Evolutionary conservation across 2,797 vertebrate species (phyloP), one percentile per base, ranked within the genome.

Genomic region (Brachyrhaphis roseni): DNA sequence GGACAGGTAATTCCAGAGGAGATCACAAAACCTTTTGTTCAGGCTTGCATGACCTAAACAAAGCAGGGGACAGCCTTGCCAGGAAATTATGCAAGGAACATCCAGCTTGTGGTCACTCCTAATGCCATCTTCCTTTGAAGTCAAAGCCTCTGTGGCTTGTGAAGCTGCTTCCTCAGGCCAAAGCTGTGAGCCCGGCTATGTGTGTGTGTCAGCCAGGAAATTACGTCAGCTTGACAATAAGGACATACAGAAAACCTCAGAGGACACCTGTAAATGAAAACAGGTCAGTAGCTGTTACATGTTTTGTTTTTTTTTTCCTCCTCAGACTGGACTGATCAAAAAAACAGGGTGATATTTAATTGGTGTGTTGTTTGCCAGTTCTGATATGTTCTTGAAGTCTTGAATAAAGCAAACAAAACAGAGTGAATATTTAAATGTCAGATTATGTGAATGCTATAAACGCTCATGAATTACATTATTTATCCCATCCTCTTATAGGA

Each of bases 201-300:
- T 82, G 84, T 73, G 78, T 78, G 77, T 85, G 85, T 82, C 80
- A 81, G 87, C 78, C 86, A 86, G 83, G 78, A 88, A 84, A 78
- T 81, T 26, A 80, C 78, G 77, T 80, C 79, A 72, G 76, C 53
- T 72, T 76, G 81, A 84, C 84, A 91, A 79, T 59, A 83, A 84
- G 46, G 82, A 88, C 76, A 47, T 49, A 64, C 72, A 72, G 73
- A 72, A 85, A 87, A 78, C 83, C 81, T 75, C 79, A 75, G 31
- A 88, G 78, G 79, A 88, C 70, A 76, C 74, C 87, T 79, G 81
- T 77, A 88, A 89, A 87, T 82, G 23, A 87, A 91, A 88, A 81
- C 83, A 85, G 86, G 85, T 79, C 73, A 13, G 66, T 55, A 5
- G 28, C 18, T 79, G 86, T 86, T 8, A 64, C 78, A 71, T 49